Conservation (phyloP, 2,888 invertebrate genomes). For the Clusia tigrina region DNA sequence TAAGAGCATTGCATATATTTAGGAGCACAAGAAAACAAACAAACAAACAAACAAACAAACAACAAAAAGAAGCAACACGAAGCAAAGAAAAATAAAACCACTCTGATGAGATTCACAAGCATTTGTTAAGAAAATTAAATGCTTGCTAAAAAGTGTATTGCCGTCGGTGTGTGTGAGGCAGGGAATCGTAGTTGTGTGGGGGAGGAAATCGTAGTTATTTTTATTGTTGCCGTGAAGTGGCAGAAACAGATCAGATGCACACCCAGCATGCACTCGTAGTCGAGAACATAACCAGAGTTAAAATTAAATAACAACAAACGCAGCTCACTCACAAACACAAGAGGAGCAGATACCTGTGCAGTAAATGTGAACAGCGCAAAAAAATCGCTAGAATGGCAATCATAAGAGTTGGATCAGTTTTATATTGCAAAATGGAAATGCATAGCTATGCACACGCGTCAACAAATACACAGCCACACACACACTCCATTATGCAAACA, state of each 20-base stretch:
- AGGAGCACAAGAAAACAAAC: conserved; percentile 3
- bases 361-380: neutral
- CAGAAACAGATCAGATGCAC: too few relatives aligned
- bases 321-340: too few relatives aligned
- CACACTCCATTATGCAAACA: neutral
- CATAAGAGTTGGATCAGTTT: neutral
- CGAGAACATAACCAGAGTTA: too few relatives aligned
- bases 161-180: too few relatives aligned
- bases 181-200: too few relatives aligned
- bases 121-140: conserved; percentile 28
- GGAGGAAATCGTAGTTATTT: neutral
- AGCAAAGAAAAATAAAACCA: conserved; percentile 1
- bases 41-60: neutral
- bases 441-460: conserved; percentile 1
- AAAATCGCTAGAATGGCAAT: neutral
- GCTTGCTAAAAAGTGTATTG: too few relatives aligned
- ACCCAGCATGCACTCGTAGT: too few relatives aligned
- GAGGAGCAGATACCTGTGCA: neutral
- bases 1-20: conserved; percentile 31
- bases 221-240: neutral
- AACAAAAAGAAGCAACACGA: neutral
- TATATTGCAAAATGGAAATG: neutral
- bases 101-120: conserved; percentile 20
- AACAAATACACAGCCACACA: neutral
- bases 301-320: too few relatives aligned